Conservation (phyloP, 2,113 vertebrate genomes). For the Conger conger region DNA sequence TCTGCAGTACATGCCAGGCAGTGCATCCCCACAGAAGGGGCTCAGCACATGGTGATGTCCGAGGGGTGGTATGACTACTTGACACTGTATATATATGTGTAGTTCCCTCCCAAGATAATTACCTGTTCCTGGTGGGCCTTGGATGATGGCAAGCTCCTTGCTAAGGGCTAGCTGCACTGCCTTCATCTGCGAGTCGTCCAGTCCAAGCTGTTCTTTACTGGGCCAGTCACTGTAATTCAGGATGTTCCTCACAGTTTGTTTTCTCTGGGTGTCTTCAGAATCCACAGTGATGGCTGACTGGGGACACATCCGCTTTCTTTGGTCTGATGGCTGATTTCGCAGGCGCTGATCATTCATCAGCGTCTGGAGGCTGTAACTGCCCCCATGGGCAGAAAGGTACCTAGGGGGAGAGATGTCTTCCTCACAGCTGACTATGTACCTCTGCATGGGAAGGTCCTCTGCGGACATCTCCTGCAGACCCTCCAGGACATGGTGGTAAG, state of each 20-base stretch:
- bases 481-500: constrained; percentile 51
- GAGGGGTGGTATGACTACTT: too few species aligned
- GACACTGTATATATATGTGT: too few species aligned
- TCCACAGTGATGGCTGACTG: background rate
- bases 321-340: background rate
- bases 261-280: background rate
- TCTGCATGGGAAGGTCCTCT: constrained; percentile 42
- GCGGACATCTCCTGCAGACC: constrained; percentile 45
- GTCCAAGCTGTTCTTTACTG: constrained; percentile 27
- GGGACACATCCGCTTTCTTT: background rate
- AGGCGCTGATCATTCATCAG: constrained; percentile 2
- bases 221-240: constrained; percentile 23
- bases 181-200: constrained; percentile 51
- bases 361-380: constrained; percentile 19
- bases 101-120: background rate
- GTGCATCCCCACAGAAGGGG: too few species aligned
- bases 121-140: constrained; percentile 58
- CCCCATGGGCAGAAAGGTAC: constrained; percentile 21
- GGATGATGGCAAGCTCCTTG: constrained; percentile 48
- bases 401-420: constrained; percentile 30
- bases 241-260: background rate
- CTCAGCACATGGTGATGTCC: too few species aligned
- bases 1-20: too few species aligned
- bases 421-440: constrained; percentile 45
- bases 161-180: constrained; percentile 47